Percentiles rank a stretch among this genome's conserved stretches.
Conservation (phyloP, 1,140 invertebrate genomes). For the Magallana gigas region DNA sequence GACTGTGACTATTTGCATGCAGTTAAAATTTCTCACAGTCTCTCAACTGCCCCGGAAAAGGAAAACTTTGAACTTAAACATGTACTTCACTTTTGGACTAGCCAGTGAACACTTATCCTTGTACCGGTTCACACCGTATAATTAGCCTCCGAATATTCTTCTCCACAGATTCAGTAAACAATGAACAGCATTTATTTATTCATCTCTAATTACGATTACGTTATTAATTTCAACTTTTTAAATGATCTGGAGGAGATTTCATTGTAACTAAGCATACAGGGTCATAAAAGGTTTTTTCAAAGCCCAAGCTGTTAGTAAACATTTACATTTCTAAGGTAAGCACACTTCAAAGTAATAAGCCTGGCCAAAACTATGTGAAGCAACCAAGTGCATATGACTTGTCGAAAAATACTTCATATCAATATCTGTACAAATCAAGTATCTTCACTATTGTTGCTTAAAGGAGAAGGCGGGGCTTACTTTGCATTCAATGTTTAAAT, state of each 20-base stretch:
- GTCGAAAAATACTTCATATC: constrained; percentile 35
- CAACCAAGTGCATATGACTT: constrained; percentile 35
- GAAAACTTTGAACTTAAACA: constrained; percentile 20
- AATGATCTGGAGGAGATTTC: constrained; percentile 14
- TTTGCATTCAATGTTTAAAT: constrained; percentile 27
- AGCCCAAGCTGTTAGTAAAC: constrained; percentile 23
- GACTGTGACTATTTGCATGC: background rate
- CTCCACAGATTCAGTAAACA: constrained; percentile 2
- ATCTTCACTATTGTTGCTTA: constrained; percentile 17
- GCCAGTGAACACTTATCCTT: background rate
- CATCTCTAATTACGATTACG: constrained; percentile 22
- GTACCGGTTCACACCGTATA: background rate
- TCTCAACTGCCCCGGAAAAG: background rate
- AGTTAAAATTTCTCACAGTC: background rate
- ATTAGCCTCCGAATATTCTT: constrained; percentile 11
- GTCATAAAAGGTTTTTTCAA: constrained; percentile 29
- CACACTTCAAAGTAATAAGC: constrained; percentile 36
- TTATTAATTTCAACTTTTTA: constrained; percentile 20
- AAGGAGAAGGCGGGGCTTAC: background rate
- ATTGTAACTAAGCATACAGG: constrained; percentile 31
- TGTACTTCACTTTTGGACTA: constrained; percentile 16
- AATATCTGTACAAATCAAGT: constrained; percentile 26
- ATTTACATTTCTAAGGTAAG: constrained; percentile 34
- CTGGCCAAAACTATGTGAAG: constrained; percentile 18
- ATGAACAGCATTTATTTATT: constrained; percentile 27